phyloP scores from a whole-genome alignment of 2,888 invertebrate species.

The Clusia tigrina region DNA sequence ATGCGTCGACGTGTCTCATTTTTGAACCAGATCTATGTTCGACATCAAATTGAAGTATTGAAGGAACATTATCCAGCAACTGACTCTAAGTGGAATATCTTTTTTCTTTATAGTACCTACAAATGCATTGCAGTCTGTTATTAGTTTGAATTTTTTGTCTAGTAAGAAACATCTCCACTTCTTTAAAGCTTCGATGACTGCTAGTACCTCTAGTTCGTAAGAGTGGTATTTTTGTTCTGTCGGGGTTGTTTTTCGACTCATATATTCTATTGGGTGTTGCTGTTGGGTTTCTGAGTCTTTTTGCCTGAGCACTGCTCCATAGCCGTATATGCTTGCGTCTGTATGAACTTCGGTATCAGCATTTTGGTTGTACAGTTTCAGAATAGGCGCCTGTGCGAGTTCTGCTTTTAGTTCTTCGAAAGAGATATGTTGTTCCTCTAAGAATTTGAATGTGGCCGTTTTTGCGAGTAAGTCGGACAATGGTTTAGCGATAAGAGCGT shows the following conservation, averaged over 20 bases:
- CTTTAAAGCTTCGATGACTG: slow-evolving; percentile 33
- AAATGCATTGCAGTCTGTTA: slow-evolving; percentile 38
- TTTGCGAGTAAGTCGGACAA: slow-evolving; percentile 41
- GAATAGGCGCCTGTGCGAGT: slow-evolving; percentile 22
- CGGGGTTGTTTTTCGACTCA: slow-evolving; percentile 17
- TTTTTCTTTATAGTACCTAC: slow-evolving; percentile 19
- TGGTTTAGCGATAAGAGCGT: slow-evolving; percentile 46
- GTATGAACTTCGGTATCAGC: slow-evolving; percentile 24
- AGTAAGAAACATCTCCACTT: slow-evolving; percentile 39
- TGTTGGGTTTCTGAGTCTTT: slow-evolving; percentile 14
- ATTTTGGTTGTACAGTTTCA: slow-evolving; percentile 23
- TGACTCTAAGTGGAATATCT: slow-evolving; percentile 27
- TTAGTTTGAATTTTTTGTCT: slow-evolving; percentile 40
- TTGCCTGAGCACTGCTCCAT: slow-evolving; percentile 31
- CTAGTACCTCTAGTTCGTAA: slow-evolving; percentile 41
- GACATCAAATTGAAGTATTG: slow-evolving; percentile 32
- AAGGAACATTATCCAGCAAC: slow-evolving; percentile 32
- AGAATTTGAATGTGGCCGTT: slow-evolving; percentile 21
- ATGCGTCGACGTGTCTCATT: slow-evolving; percentile 35
- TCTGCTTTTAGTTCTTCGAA: slow-evolving; percentile 20
- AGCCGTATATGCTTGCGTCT: slow-evolving; percentile 27
- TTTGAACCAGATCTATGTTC: slow-evolving; percentile 30
- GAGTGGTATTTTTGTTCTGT: slow-evolving; percentile 21
- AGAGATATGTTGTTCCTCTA: slow-evolving; percentile 13
- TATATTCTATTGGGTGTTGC: slow-evolving; percentile 17